Evolutionary conservation across 2,113 vertebrate genomes (phyloP), one percentile per base, ranked within the genome.

Genomic region (Barnardius zonarius): DNA sequence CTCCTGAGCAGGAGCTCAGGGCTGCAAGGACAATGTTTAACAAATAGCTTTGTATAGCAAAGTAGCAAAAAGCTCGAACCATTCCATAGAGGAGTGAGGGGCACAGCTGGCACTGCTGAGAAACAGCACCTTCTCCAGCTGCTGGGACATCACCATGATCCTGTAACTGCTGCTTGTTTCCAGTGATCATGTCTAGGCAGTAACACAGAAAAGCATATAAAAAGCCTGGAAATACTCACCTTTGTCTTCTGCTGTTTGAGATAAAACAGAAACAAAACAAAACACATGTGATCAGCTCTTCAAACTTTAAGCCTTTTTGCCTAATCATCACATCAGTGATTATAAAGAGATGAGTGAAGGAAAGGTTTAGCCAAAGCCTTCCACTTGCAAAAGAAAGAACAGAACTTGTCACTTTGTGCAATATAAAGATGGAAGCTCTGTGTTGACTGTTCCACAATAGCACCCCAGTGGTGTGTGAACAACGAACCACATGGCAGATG

Each of bases 221-320:
- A 57, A 94, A 82, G 37, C 46, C 61, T 37, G 39, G 28, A 24
- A 83, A 39, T 90, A 96, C 92, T 97, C 81, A 96, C 93, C 68
- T 90, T 93, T 96, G 11, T 77, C 76, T 87, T 84, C n/a, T 79
- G 84, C 95, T 97, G 89, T 91, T 94, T 74, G 77, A 97, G 54
- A 92, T 31, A 82, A 90, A 96, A 90, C 37, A 93, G 85, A 97
- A 86, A 86, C 33, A 95, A 86, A 93, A 82, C 16, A 13, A 92
- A 95, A 75, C 61, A 94, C 46, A 82, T 69, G 46, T 74, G 30
- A 85, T 90, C 87, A 86, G 23, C 51, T 68, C 48, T 46, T 57
- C 54, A 43, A 62, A 90, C 54, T 61, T 13, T 15, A 57, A 92
- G 22, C 17, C 20, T 41, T 86, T 94, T 33, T 67, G 30, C 85